Base-by-base conservation (phyloP, 2,113 vertebrate species). In the Carassius auratus region DNA sequence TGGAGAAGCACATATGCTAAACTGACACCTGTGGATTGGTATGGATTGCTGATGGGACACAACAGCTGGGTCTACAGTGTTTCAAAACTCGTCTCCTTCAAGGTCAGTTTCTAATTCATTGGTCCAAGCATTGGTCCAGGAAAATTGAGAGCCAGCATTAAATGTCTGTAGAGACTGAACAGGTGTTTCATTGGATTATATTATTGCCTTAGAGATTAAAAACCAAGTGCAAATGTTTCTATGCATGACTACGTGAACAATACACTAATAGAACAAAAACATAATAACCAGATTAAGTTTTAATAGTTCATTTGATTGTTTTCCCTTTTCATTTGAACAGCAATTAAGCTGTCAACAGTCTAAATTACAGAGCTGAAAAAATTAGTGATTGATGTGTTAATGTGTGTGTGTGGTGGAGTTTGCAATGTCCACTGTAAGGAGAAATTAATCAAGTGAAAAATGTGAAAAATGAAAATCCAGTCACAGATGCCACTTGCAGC, bases 31-130 rank as follows among this genome's bases (percentile, higher is more conserved):
- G 52, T 61, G 23, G 33, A 80, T 30, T 26, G n/a, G 64, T 50
- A n/a, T 80, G 59, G 21, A 57, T 78, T 45, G 10, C 38, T 86
- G 84, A 89, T 73, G 68, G 19, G 76, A 59, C 42, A 26, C n/a
- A 84, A 87, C 88, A 89, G 88, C 88, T 89, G 86, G 87, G 73
- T 26, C 57, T 74, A 89, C 74, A 75, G 87, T n/a, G 21, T n/a
- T 80, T 80, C 13, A 71, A n/a, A 69, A 50, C 38, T 21, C n/a
- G 15, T 15, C 1, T 26, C 4, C 42, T 26, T 69, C 23, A 74
- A 71, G 75, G 45, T 45, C 14, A 6, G 55, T 61, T 52, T 52
- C 13, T 52, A 52, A 52, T 52, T 52, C 85, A 26, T 2, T 55
- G 21, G 33, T 38, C 52, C 52, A 19, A 74, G 55, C 21, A n/a